phyloP scores from a whole-genome alignment of 1,140 invertebrate species.

The Scylla paramamosain region DNA sequence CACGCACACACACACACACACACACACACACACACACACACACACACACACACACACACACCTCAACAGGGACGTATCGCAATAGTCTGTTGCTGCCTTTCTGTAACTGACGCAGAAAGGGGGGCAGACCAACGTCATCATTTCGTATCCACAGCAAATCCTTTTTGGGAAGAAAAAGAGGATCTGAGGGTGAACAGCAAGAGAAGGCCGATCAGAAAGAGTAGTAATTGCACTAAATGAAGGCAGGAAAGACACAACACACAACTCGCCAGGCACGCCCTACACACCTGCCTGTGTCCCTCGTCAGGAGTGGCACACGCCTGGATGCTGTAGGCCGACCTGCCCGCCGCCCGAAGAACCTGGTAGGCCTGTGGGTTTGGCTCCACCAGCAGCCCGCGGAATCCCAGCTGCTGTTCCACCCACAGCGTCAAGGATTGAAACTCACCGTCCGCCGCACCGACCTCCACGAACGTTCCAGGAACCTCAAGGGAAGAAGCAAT shows the following conservation, averaged over 20 bases:
- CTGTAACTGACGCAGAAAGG: slow-evolving; percentile 64
- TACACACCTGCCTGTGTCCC: slow-evolving; percentile 51
- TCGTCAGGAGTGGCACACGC: slow-evolving; percentile 68
- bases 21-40: slow-evolving; percentile 56
- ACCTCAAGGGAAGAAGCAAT: slow-evolving; percentile 32
- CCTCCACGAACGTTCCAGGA: slow-evolving; percentile 70
- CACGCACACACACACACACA: neutral
- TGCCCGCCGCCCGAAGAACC: slow-evolving; percentile 37
- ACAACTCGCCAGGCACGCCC: neutral
- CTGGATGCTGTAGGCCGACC: slow-evolving; percentile 62
- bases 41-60: slow-evolving; percentile 33
- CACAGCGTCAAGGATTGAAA: slow-evolving; percentile 71
- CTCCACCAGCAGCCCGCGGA: slow-evolving; percentile 67
- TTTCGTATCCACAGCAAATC: slow-evolving; percentile 70
- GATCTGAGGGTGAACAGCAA: no score
- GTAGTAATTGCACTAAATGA: neutral
- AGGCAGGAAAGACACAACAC: neutral
- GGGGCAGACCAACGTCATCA: slow-evolving; percentile 61
- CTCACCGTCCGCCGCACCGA: slow-evolving; percentile 73
- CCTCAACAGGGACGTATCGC: slow-evolving; percentile 70
- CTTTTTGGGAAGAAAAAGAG: slow-evolving; percentile 15
- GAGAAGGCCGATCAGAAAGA: neutral
- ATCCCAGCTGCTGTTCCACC: slow-evolving; percentile 62
- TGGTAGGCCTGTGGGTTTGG: slow-evolving; percentile 70
- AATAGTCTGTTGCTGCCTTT: slow-evolving; percentile 74